Conservation (phyloP, 2,797 vertebrate genomes). For the Melopsittacus undulatus region DNA sequence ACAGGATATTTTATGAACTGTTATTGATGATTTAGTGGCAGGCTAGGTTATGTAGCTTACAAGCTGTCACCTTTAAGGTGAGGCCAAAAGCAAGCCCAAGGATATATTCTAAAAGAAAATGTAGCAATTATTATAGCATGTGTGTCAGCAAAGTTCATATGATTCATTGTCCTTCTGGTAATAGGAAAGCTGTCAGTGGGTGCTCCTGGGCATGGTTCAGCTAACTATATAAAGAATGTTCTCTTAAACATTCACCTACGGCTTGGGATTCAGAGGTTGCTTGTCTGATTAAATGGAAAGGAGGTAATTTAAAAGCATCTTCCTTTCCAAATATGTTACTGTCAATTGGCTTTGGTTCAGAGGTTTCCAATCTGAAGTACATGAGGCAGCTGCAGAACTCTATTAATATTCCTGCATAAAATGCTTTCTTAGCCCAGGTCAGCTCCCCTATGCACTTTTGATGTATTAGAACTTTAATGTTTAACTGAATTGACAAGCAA, state of each 20-base stretch:
- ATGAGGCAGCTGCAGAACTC: conserved; percentile 54
- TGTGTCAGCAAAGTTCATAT: conserved; percentile 70
- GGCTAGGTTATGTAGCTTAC: conserved; percentile 56
- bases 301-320: conserved; percentile 68
- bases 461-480: conserved; percentile 59
- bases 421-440: conserved; percentile 64
- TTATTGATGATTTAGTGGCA: conserved; percentile 67
- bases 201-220: conserved; percentile 65
- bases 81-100: conserved; percentile 61
- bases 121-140: conserved; percentile 69
- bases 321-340: conserved; percentile 68
- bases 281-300: conserved; percentile 72
- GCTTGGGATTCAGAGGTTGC: conserved; percentile 70
- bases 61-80: conserved; percentile 69
- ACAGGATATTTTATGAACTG: conserved; percentile 57
- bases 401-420: conserved; percentile 67
- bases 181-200: conserved; percentile 74
- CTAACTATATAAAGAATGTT: conserved; percentile 66
- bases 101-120: conserved; percentile 70
- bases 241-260: conserved; percentile 65
- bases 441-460: conserved; percentile 61
- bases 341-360: conserved; percentile 69
- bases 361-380: conserved; percentile 64
- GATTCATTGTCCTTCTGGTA: conserved; percentile 75
- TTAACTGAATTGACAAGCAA: conserved; percentile 59